Evolutionary conservation across 1,140 invertebrate species (phyloP), one percentile per base, ranked within the genome.

Genomic region (Pentalonia nigronervosa): DNA sequence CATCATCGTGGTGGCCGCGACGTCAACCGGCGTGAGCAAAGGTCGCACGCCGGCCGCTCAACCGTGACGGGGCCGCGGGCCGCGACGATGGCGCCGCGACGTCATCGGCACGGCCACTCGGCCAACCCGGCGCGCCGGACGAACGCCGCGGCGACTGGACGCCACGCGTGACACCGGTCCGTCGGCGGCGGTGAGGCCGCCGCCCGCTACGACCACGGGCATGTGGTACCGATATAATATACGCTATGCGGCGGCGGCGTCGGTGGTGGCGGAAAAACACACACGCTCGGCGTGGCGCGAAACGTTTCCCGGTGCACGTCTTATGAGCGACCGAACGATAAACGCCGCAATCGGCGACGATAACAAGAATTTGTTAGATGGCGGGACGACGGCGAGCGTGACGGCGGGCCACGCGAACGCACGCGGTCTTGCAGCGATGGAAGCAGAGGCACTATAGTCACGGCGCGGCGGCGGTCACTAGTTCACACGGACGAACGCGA

Each of bases 381-480:
- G 9, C 50, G 21, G 7, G 50, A 53, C 50, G 36, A 14, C 41
- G 83, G 23, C 8, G 23, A 0, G 17, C 20, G 8, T 11, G 23
- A 14, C 45, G 7, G 45, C 25, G 25, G 45, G 41, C 48, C 86
- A n/a, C 25, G 45, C 45, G 45, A n/a, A n/a, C 86, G n/a, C 20
- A 25, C 88, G 50, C 30, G 45, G 11, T 81, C 30, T 47, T 25
- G 50, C 34, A 45, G n/a, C 56, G 56, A 83, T 67, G 56, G 2
- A 9, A 45, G 34, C 76, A 7, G 41, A n/a, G 67, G n/a, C 21
- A 50, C 41, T 60, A 53, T 41, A 67, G n/a, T 25, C 53, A 41
- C 50, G 53, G 30, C 90, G 47, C 56, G 67, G 4, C n/a, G 76
- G 25, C 90, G 90, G 90, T 91, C 90, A 91, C 90, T 83, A 83